Percentiles rank a stretch among this genome's conserved stretches.
phyloP scores from a whole-genome alignment of 2,888 invertebrate genomes.

The Pterobdella sp. region DNA sequence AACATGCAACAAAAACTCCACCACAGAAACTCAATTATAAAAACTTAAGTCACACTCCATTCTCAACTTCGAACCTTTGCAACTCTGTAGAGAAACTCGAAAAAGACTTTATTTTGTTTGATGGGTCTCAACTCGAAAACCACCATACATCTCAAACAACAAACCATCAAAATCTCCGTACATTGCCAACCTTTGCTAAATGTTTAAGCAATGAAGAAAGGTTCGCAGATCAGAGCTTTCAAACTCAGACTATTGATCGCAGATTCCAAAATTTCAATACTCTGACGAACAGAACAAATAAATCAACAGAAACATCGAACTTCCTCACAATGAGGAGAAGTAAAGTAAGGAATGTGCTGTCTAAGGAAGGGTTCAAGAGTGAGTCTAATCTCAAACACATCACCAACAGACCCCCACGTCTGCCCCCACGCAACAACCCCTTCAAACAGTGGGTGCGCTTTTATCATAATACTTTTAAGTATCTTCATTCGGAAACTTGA shows the following conservation, averaged over 20 bases:
- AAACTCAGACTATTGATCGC: constrained; percentile 4
- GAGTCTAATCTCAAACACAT: constrained; percentile 18
- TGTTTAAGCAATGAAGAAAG: background rate
- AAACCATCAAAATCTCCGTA: too few relatives aligned
- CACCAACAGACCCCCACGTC: constrained; percentile 6
- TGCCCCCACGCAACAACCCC: constrained; percentile 26
- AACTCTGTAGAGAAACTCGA: too few relatives aligned
- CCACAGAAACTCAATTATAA: too few relatives aligned
- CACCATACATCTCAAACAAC: too few relatives aligned
- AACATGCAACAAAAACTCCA: too few relatives aligned
- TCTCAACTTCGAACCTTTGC: too few relatives aligned
- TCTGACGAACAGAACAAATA: background rate
- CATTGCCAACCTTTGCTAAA: background rate
- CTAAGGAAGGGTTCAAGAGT: constrained; percentile 10
- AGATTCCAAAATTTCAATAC: background rate
- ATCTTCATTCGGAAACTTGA: too few relatives aligned
- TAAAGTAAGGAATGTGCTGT: background rate
- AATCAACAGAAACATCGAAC: background rate
- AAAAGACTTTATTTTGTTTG: too few relatives aligned
- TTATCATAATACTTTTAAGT: too few relatives aligned
- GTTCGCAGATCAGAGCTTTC: background rate
- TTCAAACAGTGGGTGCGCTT: constrained; percentile 19
- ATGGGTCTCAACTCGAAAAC: too few relatives aligned
- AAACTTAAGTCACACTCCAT: too few relatives aligned
- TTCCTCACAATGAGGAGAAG: background rate